Evolutionary conservation across 2,797 vertebrate genomes (phyloP).

Genomic region (Falco biarmicus): DNA sequence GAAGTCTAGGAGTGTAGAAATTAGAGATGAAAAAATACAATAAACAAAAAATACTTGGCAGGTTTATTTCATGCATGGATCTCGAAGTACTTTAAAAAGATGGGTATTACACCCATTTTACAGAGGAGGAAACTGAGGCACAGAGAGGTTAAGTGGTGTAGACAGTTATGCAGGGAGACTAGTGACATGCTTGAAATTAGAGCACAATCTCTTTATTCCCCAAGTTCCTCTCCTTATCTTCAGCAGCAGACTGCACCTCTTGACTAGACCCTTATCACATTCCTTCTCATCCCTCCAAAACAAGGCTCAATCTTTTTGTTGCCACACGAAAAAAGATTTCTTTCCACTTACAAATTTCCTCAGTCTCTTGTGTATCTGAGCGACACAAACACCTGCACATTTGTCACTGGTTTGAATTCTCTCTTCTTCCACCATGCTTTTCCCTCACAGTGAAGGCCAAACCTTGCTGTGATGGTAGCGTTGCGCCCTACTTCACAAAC

Average conservation of each 20-base stretch:
- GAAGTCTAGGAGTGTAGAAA: constrained; percentile 72
- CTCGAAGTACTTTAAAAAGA: constrained; percentile 62
- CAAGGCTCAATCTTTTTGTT: neutral
- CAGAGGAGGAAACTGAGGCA: constrained; percentile 75
- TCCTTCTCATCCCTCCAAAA: constrained; percentile 24
- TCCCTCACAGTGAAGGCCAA: neutral
- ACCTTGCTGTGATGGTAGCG: neutral
- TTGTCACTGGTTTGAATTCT: neutral
- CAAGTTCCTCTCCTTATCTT: neutral
- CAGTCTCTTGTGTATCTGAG: neutral
- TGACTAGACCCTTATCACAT: neutral
- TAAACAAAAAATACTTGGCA: constrained; percentile 61
- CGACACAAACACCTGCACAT: neutral
- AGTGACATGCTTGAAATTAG: constrained; percentile 56
- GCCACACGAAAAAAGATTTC: neutral
- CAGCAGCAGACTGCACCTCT: neutral
- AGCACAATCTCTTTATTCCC: constrained; percentile 2
- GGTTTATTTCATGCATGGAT: constrained; percentile 67
- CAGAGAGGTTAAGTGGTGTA: constrained; percentile 68
- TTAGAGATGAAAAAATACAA: constrained; percentile 62
- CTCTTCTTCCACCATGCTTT: neutral
- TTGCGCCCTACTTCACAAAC: neutral
- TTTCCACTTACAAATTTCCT: neutral
- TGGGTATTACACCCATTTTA: constrained; percentile 64
- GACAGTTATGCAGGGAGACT: constrained; percentile 55